Evolutionary conservation across 2,113 vertebrate genomes (phyloP), one percentile per base, ranked within the genome.

Genomic region (Macrotus californicus): DNA sequence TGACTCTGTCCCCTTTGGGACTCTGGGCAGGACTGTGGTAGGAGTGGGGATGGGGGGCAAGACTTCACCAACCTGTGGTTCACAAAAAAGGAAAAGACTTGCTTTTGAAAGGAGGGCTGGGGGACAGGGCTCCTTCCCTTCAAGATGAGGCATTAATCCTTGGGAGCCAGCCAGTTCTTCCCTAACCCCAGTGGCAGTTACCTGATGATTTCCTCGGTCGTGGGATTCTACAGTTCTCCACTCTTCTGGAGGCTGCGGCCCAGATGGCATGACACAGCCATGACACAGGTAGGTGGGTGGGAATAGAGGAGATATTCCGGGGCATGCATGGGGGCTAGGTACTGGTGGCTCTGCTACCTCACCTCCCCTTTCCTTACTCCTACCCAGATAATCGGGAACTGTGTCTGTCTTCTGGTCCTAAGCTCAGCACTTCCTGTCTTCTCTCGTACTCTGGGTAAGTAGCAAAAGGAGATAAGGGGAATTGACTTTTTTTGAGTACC

Each of bases 401-500:
- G 99, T 3, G 99, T 99, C 66, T 99, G 99, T 29, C 97, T 99
- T 83, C 98, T 99, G 48, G 99, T 99, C 95, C 99, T 99, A 93
- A 99, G 99, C 98, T 99, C 99, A 1, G 99, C 99, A 1, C 98
- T 99, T 95, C 99, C 99, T 0, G 99, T 99, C 61, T 99, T 99
- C 97, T 99, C 99, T 96, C 99, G 99, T 93, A 99, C 99, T 0
- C 98, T 99, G 94, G 99, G 99, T 99, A 98, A 99, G 99, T 92
- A 34, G 73, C n/a, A 67, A 76, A 75, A 91, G 61, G 48, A 88
- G n/a, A 34, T 36, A 69, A 92, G 34, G 36, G 24, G 21, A 52
- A 77, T 19, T 87, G 16, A 31, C 13, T 46, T 82, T 34, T 89
- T 86, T 54, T 39, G 19, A 76, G 34, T 85, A 64, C 26, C 18